These are phyloP conservation scores for Myotis pilosus DNA, from an alignment of 2,797 vertebrate genomes.

Conservation along the genomic window DNA sequence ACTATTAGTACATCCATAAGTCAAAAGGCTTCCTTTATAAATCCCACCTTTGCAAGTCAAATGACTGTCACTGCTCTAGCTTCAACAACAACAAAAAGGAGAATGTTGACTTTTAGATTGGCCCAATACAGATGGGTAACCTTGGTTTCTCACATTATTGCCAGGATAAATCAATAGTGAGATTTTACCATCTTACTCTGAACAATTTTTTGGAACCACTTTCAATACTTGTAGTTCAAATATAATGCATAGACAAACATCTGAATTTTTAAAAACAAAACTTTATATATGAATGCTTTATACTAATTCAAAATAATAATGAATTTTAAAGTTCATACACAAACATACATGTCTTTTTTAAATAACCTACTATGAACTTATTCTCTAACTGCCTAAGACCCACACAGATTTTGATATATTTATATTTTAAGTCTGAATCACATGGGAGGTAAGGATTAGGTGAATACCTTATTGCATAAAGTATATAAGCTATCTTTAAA, in stretches of 20 bases:
- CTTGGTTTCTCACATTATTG: conserved; percentile 10
- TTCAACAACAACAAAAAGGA: background rate
- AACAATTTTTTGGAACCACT: background rate
- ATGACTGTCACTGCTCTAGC: background rate
- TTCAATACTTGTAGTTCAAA: background rate
- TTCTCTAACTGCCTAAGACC: background rate
- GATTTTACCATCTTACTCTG: background rate
- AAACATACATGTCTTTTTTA: background rate
- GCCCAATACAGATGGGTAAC: background rate
- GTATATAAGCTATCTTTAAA: background rate
- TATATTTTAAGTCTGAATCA: background rate
- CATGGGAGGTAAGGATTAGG: background rate
- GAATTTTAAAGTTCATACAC: background rate
- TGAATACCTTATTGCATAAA: background rate
- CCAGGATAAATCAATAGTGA: background rate
- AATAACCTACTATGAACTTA: background rate
- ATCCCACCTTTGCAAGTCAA: background rate
- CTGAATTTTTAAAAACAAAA: conserved; percentile 17
- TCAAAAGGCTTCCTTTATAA: conserved; percentile 7
- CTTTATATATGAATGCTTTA: background rate
- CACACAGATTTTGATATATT: background rate
- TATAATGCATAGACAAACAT: background rate
- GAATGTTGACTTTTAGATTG: background rate
- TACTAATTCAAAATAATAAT: conserved; percentile 14
- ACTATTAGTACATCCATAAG: background rate